Evolutionary conservation across 2,797 vertebrate genomes (phyloP), one percentile per base, ranked within the genome.

Genomic region (Parauchenoglanis punctatus): DNA sequence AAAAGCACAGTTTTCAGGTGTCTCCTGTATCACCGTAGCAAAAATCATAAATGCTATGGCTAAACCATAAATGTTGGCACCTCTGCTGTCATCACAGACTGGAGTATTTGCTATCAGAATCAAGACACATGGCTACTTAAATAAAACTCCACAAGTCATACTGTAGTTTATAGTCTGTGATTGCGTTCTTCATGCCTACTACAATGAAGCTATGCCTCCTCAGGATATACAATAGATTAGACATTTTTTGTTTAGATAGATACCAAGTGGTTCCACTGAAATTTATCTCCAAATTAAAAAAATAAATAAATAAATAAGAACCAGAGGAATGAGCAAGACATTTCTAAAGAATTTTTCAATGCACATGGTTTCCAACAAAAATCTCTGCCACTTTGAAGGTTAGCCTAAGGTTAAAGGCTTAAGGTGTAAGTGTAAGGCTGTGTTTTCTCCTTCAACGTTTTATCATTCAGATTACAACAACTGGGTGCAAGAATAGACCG

Each of bases 51-150:
- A 56, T 17, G 54, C 54, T 56, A 15, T 4, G 54, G 54, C 54
- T 56, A 56, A 56, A 56, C 54, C 54, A 56, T 56, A 54, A 54
- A 54, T 54, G 52, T 54, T 54, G 52, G 52, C 52, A 54, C 52
- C 52, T 54, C 52, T 54, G 52, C 52, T 52, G 52, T 54, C 52
- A 54, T 54, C 52, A 58, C 31, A 83, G 52, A 80, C 52, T 85
- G 61, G 54, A 85, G 81, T 88, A 85, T 77, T 85, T 54, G 10
- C 82, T 52, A 59, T 75, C 70, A 78, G 52, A 18, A 89, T 87
- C 68, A 87, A 86, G 77, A 86, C 81, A 85, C 85, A 77, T 44
- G 61, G 84, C 73, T 78, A 28, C 40, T 81, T 86, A 78, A 88
- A 83, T 68, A 84, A 40, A 86, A 86, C 31, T 86, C 40, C 72